Evolutionary conservation across 2,113 vertebrate genomes (phyloP).

Genomic region (Sinosuthora webbiana): DNA sequence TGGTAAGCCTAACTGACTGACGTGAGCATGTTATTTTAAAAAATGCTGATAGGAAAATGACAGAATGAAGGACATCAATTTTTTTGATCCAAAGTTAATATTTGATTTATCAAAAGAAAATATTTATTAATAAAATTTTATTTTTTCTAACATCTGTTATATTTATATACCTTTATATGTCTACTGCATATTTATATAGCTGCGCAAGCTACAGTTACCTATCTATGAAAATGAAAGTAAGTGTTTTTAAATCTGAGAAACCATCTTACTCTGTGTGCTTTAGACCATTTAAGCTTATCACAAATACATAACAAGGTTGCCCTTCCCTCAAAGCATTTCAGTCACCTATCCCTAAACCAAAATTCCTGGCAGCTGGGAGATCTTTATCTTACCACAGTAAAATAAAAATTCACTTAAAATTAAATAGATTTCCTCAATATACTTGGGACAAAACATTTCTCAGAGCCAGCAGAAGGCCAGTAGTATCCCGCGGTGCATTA

Average conservation of each 20-base stretch:
- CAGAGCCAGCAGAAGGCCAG: neutral
- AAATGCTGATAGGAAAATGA: neutral
- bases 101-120: neutral
- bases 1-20: neutral
- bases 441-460: neutral
- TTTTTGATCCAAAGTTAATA: neutral
- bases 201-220: neutral
- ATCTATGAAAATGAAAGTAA: neutral
- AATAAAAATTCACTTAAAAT: neutral
- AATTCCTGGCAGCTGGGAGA: neutral
- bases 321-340: neutral
- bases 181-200: neutral
- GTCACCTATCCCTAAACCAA: neutral
- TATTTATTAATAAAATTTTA: neutral
- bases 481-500: accelerated
- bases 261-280: neutral
- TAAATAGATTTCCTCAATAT: neutral
- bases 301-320: neutral
- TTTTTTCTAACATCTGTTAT: neutral
- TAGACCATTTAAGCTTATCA: neutral
- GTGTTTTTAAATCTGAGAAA: neutral
- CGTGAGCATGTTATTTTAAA: accelerated
- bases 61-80: neutral
- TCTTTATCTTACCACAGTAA: neutral
- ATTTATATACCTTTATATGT: neutral